These are phyloP conservation scores for Nycticebus coucang DNA, from an alignment of 2,113 vertebrate genomes.

Conservation along the genomic window DNA sequence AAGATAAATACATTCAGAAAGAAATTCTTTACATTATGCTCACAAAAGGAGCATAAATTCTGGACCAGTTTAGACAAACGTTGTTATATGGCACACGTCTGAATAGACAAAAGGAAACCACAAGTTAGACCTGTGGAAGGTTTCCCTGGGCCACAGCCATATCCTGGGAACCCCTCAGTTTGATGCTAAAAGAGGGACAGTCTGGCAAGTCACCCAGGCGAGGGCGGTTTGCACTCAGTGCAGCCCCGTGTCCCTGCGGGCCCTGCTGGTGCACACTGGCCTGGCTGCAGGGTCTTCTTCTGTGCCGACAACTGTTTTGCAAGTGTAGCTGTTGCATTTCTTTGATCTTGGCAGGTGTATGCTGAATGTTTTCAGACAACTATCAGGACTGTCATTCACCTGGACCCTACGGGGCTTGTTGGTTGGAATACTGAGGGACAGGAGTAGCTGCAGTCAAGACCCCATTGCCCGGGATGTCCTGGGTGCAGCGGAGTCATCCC, in stretches of 20 bases:
- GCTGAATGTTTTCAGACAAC: no score
- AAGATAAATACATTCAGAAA: no score
- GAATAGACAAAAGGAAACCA: background rate
- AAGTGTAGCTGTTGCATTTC: accelerated
- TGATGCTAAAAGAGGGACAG: background rate
- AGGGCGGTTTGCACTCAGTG: no score
- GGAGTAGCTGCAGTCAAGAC: background rate
- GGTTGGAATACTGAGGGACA: accelerated
- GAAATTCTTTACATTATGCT: background rate
- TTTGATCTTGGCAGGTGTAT: background rate
- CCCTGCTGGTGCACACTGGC: accelerated
- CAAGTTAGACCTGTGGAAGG: accelerated
- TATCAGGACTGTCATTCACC: background rate
- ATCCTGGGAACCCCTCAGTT: background rate
- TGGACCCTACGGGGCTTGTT: accelerated
- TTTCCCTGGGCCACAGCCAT: background rate
- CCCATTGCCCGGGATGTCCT: background rate
- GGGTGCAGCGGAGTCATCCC: background rate
- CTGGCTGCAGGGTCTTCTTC: background rate
- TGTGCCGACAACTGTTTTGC: no score
- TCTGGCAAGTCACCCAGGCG: background rate
- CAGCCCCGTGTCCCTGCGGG: background rate
- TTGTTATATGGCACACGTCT: background rate
- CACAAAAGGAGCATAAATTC: background rate
- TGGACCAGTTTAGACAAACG: background rate